A percentile compares a stretch with the other conserved stretches of the same genome.
Evolutionary conservation across 2,113 vertebrate genomes (phyloP).

Genomic region (Malaclemys terrapin): DNA sequence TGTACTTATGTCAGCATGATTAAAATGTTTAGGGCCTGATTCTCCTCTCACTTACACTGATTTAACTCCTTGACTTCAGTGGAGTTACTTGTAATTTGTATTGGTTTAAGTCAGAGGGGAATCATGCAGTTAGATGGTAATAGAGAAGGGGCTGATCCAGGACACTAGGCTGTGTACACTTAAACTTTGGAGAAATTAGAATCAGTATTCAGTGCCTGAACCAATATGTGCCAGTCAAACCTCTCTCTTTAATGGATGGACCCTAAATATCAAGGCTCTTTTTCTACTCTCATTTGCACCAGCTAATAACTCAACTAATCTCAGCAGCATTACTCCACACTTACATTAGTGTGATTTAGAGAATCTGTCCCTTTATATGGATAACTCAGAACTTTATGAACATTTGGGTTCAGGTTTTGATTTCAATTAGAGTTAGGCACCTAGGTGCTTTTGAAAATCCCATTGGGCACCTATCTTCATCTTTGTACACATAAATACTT

Average conservation of each 20-base stretch:
- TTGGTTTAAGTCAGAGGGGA: background rate
- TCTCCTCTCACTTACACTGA: background rate
- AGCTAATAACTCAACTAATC: background rate
- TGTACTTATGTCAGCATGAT: background rate
- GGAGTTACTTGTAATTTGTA: background rate
- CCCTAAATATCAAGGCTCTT: background rate
- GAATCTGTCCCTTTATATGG: background rate
- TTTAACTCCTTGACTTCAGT: background rate
- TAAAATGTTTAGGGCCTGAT: slow-evolving; percentile 10
- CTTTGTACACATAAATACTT: background rate
- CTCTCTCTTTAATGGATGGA: background rate
- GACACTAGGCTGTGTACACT: background rate
- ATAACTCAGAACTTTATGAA: background rate
- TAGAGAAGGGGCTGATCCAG: background rate
- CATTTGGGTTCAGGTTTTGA: background rate
- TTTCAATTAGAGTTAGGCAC: background rate
- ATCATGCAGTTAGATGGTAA: background rate
- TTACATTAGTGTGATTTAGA: background rate
- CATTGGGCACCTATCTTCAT: background rate
- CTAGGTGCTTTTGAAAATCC: background rate
- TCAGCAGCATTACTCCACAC: background rate
- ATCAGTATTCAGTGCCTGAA: background rate
- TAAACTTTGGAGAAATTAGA: background rate
- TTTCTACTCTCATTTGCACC: background rate
- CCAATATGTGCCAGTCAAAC: background rate